Conservation (phyloP, 2,113 vertebrate genomes). For the Marcusenius ussheri region DNA sequence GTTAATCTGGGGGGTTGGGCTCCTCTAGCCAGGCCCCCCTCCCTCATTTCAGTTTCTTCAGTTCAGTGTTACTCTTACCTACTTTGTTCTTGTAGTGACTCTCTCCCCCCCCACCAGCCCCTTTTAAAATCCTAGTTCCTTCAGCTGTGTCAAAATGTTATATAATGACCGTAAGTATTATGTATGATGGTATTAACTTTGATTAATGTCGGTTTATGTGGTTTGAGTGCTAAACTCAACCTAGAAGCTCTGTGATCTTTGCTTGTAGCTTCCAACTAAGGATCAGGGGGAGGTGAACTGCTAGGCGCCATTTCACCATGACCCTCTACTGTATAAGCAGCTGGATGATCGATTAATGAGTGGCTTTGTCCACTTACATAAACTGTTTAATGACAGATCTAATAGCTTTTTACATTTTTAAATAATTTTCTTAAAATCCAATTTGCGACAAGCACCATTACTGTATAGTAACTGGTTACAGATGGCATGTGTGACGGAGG, state of each 20-base stretch:
- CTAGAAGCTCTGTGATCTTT: neutral
- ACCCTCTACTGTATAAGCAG: neutral
- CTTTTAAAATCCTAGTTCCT: neutral
- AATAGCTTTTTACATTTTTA: neutral
- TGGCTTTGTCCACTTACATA: neutral
- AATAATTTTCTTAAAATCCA: neutral
- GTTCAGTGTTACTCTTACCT: neutral
- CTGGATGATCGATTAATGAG: neutral
- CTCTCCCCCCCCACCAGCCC: neutral
- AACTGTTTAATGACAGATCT: constrained; percentile 9
- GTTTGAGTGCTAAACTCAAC: neutral
- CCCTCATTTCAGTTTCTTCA: neutral
- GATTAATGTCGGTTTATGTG: neutral
- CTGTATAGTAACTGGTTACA: neutral
- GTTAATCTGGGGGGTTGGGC: neutral
- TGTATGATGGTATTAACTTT: neutral
- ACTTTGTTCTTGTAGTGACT: neutral
- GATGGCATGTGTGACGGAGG: neutral
- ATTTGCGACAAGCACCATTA: neutral
- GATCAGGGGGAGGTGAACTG: neutral
- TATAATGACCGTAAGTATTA: neutral
- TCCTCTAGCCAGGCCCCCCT: neutral
- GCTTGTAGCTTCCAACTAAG: neutral
- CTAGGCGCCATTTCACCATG: neutral
- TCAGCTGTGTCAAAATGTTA: neutral